A percentile compares a stretch with the other conserved stretches of the same genome.
phyloP scores from a whole-genome alignment of 2,113 vertebrate species.

The Pardalotus punctatus region DNA sequence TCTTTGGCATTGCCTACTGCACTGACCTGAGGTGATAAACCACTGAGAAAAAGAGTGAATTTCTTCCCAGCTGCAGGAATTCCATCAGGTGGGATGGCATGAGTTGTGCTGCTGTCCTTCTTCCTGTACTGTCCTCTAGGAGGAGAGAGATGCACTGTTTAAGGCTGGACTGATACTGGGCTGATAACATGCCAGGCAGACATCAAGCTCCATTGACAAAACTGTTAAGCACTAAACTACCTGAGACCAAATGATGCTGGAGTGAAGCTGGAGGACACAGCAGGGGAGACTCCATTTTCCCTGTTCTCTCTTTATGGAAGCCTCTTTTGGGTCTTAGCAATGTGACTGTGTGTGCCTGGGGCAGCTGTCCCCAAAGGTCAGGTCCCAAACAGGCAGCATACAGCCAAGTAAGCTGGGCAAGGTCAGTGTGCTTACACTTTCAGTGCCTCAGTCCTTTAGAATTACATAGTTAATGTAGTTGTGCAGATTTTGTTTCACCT shows the following conservation, averaged over 20 bases:
- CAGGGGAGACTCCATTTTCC: not conserved
- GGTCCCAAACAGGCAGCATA: not conserved
- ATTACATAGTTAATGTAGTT: not conserved
- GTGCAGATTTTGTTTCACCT: not conserved
- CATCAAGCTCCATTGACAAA: not conserved
- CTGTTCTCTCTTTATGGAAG: not conserved
- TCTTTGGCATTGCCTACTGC: not conserved
- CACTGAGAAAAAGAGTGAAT: not conserved
- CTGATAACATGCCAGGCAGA: not conserved
- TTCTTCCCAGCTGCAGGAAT: not conserved
- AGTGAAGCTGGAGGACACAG: not conserved
- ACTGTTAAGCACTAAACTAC: not conserved
- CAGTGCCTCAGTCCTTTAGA: not conserved
- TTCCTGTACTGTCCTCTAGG: not conserved
- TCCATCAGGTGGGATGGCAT: not conserved
- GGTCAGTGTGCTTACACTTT: not conserved
- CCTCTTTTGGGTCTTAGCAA: not conserved
- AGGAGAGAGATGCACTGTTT: not conserved
- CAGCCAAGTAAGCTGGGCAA: not conserved
- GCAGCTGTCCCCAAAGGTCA: not conserved
- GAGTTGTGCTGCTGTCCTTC: not conserved
- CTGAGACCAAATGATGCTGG: not conserved
- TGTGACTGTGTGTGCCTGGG: accelerated
- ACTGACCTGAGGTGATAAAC: not conserved
- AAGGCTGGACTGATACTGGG: not conserved